Percentiles rank a stretch among this genome's conserved stretches.
phyloP scores from a whole-genome alignment of 2,797 vertebrate genomes.

The Oophaga sylvatica region DNA sequence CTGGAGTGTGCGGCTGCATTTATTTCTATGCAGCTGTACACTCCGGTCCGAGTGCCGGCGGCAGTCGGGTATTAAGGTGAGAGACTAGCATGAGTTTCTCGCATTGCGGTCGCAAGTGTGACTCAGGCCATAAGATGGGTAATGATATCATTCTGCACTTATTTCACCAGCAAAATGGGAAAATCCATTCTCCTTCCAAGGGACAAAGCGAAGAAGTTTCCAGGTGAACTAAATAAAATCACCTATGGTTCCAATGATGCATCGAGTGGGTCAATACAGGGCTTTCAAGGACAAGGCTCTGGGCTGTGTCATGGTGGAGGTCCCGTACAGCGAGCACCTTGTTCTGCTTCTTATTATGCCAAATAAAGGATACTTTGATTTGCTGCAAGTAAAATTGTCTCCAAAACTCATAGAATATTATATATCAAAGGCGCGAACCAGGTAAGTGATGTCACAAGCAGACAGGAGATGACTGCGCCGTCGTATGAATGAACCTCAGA shows the following conservation, averaged over 20 bases:
- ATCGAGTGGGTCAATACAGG: background rate
- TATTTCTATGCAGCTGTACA: too few relatives aligned
- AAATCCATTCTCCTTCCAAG: background rate
- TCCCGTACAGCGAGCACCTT: background rate
- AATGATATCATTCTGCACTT: background rate
- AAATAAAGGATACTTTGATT: background rate
- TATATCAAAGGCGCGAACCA: background rate
- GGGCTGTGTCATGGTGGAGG: background rate
- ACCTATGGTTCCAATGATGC: background rate
- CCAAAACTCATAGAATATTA: background rate
- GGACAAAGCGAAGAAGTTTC: background rate
- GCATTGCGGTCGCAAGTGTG: too few relatives aligned
- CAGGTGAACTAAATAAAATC: background rate
- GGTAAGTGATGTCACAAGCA: background rate
- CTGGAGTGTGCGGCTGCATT: too few relatives aligned
- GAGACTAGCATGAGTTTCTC: too few relatives aligned
- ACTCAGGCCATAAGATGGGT: background rate
- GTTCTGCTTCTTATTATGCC: conserved; percentile 19
- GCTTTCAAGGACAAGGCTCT: background rate
- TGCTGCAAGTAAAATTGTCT: background rate
- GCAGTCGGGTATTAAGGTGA: too few relatives aligned
- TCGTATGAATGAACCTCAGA: too few relatives aligned
- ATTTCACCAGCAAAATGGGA: conserved; percentile 18
- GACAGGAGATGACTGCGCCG: background rate
- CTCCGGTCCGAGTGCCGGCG: too few relatives aligned